Percentiles rank a stretch among this genome's conserved stretches.
phyloP scores from a whole-genome alignment of 2,888 invertebrate species.

The Cantharis flavilabris region DNA sequence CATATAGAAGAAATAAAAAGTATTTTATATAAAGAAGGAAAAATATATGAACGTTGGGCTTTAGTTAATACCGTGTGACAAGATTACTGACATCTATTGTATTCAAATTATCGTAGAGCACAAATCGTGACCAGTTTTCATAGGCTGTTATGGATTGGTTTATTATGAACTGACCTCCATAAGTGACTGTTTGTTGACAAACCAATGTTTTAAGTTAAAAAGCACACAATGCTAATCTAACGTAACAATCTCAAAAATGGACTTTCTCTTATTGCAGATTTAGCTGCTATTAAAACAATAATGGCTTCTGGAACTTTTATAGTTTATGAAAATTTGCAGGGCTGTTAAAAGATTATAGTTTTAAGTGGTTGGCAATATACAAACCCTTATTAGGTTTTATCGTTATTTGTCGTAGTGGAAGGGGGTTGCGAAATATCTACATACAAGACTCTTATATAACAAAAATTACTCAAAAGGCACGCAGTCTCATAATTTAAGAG shows the following conservation, averaged over 20 bases:
- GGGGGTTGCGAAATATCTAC: conserved; percentile 6
- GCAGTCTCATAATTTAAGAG: conserved; percentile 49
- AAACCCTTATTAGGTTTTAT: conserved; percentile 1
- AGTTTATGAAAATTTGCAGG: not conserved
- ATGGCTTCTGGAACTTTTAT: not conserved
- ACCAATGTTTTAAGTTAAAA: conserved; percentile 24
- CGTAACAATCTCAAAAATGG: not conserved
- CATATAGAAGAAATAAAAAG: not conserved
- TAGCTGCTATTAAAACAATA: not conserved
- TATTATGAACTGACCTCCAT: conserved; percentile 51
- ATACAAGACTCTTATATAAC: conserved; percentile 24
- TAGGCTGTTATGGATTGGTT: conserved; percentile 55
- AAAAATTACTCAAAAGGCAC: conserved; percentile 47
- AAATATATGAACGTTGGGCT: conserved; percentile 12
- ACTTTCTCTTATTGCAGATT: not conserved
- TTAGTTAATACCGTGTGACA: conserved; percentile 30
- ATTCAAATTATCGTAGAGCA: conserved; percentile 53
- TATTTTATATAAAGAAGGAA: conserved; percentile 14
- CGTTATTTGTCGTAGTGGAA: conserved; percentile 1
- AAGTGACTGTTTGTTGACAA: conserved; percentile 54
- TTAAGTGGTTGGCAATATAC: conserved; percentile 2
- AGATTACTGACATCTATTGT: conserved; percentile 53
- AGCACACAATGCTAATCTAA: not conserved
- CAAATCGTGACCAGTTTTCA: conserved; percentile 51
- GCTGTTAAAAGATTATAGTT: not conserved